Base-by-base conservation (phyloP, 2,888 invertebrate species). In the Ormia ochracea region DNA sequence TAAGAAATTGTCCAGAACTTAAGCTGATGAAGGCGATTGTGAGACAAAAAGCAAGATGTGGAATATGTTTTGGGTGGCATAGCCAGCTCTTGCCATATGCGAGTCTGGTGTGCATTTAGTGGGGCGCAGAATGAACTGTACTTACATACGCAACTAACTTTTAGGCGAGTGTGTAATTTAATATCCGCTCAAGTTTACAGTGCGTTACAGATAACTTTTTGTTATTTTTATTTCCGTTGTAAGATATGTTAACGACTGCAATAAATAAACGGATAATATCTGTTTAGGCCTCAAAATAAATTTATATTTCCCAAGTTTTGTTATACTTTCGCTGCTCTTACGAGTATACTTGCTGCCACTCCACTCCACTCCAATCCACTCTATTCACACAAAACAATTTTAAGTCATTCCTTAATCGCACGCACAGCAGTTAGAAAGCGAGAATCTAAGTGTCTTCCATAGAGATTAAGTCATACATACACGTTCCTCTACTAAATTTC, bases 211-310 rank as follows among this genome's bases (percentile, higher is more conserved):
- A 70, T 77, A 69, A 77, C n/a, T 63, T 70, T 50, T 38, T 45
- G 45, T 38, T 73, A 26, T 65, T 73, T 56, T 48, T 36, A 50
- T 56, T 56, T 74, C 21, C 41, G 48, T 77, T 77, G 83, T 85
- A 84, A 86, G 87, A 87, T 88, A 88, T 88, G 86, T 87, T 88
- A 87, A 87, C 87, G 87, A 88, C 87, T 85, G 87, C 86, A 85
- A 87, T 87, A 87, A 87, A 87, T 88, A 87, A 88, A 83, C 87
- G 87, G 87, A 87, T 87, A 87, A 87, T 88, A 87, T 88, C 87
- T 84, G 82, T 82, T 65, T 84, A 83, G 82, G 84, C 82, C 82
- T 78, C 50, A 72, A 82, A 80, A 82, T 77, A 81, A 82, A 82
- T 81, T 63, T 77, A 69, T 65, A 69, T 74, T 69, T 66, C 79